Evolutionary conservation across 53 echinoderm and acorn worm species (phyloP).

Genomic region (Echinometra lucunter): DNA sequence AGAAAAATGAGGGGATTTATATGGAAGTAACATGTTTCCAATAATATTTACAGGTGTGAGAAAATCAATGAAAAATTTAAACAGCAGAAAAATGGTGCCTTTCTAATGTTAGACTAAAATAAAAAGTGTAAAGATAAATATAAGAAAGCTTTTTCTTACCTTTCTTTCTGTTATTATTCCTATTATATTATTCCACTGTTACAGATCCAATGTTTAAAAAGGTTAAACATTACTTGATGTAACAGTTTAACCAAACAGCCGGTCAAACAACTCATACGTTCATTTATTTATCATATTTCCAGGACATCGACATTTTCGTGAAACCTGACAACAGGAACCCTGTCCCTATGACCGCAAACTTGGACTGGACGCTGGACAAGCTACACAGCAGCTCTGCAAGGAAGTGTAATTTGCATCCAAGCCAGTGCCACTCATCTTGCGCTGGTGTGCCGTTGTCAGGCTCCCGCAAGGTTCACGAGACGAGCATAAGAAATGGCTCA

Average conservation of each 20-base stretch:
- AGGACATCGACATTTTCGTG: neutral
- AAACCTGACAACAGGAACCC: neutral
- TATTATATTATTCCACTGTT: neutral
- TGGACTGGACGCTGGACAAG: neutral
- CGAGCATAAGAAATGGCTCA: neutral
- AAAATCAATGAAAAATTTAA: too few species aligned
- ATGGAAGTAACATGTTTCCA: too few species aligned
- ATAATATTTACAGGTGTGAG: too few species aligned
- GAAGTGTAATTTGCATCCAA: neutral
- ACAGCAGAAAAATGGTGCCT: neutral
- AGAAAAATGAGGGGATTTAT: too few species aligned
- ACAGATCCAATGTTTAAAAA: too few species aligned
- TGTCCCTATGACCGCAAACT: neutral
- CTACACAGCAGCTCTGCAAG: neutral
- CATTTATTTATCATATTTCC: neutral
- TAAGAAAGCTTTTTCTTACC: neutral
- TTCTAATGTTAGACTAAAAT: neutral
- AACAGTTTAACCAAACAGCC: neutral
- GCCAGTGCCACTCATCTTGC: neutral
- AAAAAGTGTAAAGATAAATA: neutral
- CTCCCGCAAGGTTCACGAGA: neutral
- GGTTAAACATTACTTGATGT: too few species aligned
- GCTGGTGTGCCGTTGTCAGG: neutral
- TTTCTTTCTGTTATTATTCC: conserved; percentile 13
- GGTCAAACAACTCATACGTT: neutral